Percentiles rank a stretch among this genome's conserved stretches.
These are phyloP conservation scores for Craterocephalus amniculus DNA, from an alignment of 2,797 vertebrate genomes.

Conservation along the genomic window DNA sequence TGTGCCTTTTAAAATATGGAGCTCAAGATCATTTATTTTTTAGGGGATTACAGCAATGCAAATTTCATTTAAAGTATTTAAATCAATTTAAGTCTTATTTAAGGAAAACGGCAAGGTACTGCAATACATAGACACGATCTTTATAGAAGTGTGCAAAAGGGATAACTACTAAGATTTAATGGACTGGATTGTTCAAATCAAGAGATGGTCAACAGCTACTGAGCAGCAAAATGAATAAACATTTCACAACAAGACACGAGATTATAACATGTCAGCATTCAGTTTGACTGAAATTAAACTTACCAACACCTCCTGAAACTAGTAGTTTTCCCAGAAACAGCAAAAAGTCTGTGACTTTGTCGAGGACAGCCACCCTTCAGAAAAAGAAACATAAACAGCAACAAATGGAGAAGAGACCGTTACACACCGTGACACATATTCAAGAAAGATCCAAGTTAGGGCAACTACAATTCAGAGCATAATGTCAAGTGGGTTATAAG, in stretches of 20 bases:
- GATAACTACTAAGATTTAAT: background rate
- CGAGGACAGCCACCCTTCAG: constrained; percentile 90
- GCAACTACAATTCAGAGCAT: background rate
- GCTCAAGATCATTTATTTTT: background rate
- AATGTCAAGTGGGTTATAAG: background rate
- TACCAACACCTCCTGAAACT: constrained; percentile 92
- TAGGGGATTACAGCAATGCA: background rate
- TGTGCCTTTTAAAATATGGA: background rate
- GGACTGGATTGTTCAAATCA: background rate
- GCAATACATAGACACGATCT: background rate
- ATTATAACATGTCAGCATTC: constrained; percentile 1
- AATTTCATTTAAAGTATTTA: background rate
- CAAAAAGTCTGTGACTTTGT: constrained; percentile 95
- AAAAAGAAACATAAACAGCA: constrained; percentile 35
- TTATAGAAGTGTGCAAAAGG: background rate
- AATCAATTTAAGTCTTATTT: background rate
- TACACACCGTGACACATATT: background rate
- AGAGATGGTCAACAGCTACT: background rate
- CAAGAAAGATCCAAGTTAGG: background rate
- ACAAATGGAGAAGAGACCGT: background rate
- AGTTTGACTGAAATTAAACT: constrained; percentile 66
- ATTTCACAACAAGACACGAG: background rate
- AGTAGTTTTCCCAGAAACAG: constrained; percentile 94
- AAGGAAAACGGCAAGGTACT: background rate
- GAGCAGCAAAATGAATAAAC: background rate